Evolutionary conservation across 2,888 invertebrate genomes (phyloP), one percentile per base, ranked within the genome.

Genomic region (Hylaea fasciaria): DNA sequence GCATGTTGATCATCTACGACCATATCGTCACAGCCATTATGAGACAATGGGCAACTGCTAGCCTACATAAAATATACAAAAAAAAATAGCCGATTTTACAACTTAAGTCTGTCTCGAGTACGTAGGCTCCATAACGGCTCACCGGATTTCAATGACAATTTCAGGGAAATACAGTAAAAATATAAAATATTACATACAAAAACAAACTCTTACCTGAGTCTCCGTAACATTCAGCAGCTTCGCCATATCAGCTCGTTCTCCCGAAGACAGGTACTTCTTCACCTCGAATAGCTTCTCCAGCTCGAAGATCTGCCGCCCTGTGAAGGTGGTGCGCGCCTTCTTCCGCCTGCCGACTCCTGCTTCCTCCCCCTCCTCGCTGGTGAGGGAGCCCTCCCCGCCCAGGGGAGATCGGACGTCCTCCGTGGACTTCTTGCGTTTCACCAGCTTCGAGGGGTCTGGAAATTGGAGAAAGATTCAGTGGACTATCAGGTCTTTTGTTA

Each of bases 281-380:
- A 97, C 94, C 85, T 98, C 98, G 82, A 98, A 98, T 89, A 98
- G 96, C 82, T 98, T 97, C 92, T 98, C 98, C 86, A 99, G 93
- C 91, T 98, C 98, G 91, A 98, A 98, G 85, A 98, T 98, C 93
- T 98, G 98, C 51, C 98, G 90, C 1, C 98, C 98, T 0, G 98
- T 98, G 92, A 98, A 98, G 17, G 98, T 98, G 22, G 98, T 98
- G 64, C 98, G 91, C 0, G 98, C 98, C 83, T 98, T 98, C 89
- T 97, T 97, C 67, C 93, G 88, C 62, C 93, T 89, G 68, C 94
- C 94, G 8, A 91, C 91, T 65, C 93, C 93, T 12, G 93, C 81
- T 60, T 94, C 94, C 69, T 94, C 94, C 0, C 90, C 91, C 51
- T 91, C 91, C 57, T 91, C 91, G 57, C 90, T 90, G 54, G 90